These are phyloP conservation scores for Clusia tigrina DNA, from an alignment of 2,888 invertebrate genomes.

Conservation along the genomic window DNA sequence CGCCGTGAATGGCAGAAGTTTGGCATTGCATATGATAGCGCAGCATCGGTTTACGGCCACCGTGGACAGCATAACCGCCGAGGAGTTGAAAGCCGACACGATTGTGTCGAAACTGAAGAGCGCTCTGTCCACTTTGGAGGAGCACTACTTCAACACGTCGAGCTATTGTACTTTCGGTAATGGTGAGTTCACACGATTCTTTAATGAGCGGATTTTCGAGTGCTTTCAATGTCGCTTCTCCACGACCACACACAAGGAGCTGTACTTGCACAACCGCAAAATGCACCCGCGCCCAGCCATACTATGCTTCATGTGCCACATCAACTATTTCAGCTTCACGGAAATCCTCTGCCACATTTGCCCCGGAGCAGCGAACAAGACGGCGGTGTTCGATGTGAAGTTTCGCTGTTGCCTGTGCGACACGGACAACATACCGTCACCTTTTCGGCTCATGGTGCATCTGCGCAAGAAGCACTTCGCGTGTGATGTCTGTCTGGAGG, in stretches of 20 bases:
- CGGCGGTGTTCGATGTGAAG: slow-evolving; percentile 67
- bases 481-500: slow-evolving; percentile 87
- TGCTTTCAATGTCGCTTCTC: slow-evolving; percentile 87
- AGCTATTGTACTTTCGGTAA: slow-evolving; percentile 72
- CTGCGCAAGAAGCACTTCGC: slow-evolving; percentile 83
- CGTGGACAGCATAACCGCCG: slow-evolving; percentile 79
- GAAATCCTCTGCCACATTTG: slow-evolving; percentile 87
- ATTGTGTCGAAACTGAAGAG: slow-evolving; percentile 74
- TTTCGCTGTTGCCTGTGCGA: slow-evolving; percentile 86
- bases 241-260: slow-evolving; percentile 81
- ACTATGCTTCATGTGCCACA: slow-evolving; percentile 86
- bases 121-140: slow-evolving; percentile 68
- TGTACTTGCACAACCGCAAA: slow-evolving; percentile 86
- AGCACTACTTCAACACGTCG: slow-evolving; percentile 76
- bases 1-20: slow-evolving; percentile 82
- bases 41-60: slow-evolving; percentile 83
- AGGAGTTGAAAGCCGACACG: slow-evolving; percentile 75
- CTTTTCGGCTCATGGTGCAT: slow-evolving; percentile 89
- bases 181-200: slow-evolving; percentile 56
- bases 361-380: slow-evolving; percentile 72
- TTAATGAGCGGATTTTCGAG: slow-evolving; percentile 76
- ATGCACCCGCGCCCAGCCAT: slow-evolving; percentile 85
- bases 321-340: slow-evolving; percentile 86
- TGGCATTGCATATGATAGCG: slow-evolving; percentile 80
- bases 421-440: slow-evolving; percentile 79